Evolutionary conservation across 1,140 invertebrate genomes (phyloP).

Genomic region (Artemia franciscana): DNA sequence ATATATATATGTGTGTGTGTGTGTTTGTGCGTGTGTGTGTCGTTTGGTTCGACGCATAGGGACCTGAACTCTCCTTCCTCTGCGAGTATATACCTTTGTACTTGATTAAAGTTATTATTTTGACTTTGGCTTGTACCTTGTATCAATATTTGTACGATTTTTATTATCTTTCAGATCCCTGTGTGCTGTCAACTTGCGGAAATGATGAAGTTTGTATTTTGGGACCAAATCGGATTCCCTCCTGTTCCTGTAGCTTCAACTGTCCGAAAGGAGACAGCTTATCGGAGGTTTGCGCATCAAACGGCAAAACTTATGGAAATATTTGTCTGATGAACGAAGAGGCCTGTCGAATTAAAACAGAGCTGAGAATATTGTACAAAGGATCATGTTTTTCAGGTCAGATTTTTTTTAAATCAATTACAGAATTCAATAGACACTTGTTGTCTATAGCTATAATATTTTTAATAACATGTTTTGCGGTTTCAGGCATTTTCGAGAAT

Average conservation of each 20-base stretch:
- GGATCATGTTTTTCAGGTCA: constrained; percentile 53
- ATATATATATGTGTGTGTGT: too few species aligned
- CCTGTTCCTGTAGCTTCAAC: neutral
- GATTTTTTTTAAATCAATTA: constrained; percentile 3
- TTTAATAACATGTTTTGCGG: too few species aligned
- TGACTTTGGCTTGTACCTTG: too few species aligned
- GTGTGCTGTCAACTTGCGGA: neutral
- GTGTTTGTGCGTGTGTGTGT: too few species aligned
- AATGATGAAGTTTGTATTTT: neutral
- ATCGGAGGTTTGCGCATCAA: neutral
- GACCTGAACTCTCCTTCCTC: too few species aligned
- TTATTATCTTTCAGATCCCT: neutral
- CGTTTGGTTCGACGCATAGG: too few species aligned
- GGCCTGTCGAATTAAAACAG: constrained; percentile 20
- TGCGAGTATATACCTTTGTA: too few species aligned
- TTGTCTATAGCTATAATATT: too few species aligned
- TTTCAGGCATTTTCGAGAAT: too few species aligned
- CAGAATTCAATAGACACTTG: neutral
- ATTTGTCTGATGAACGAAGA: constrained; percentile 26
- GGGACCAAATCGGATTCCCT: neutral
- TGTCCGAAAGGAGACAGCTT: neutral
- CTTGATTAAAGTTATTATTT: too few species aligned
- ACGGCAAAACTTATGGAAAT: constrained; percentile 27
- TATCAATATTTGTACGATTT: too few species aligned
- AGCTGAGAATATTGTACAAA: constrained; percentile 41